Evolutionary conservation across 2,888 invertebrate genomes (phyloP).

Genomic region (Enchytraeus crypticus): DNA sequence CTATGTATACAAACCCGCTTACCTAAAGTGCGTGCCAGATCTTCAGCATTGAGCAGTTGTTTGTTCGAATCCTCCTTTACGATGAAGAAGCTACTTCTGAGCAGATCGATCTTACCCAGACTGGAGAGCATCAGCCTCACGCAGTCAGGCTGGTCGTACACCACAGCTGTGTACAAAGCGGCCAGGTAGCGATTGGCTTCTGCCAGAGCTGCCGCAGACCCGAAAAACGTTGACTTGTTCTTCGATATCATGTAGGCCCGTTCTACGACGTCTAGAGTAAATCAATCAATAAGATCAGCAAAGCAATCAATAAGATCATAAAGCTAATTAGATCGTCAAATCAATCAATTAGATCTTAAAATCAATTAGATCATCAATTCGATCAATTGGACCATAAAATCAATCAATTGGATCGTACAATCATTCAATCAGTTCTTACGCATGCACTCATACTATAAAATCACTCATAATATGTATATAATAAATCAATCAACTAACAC

Average conservation of each 20-base stretch:
- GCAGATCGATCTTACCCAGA: conserved; percentile 20
- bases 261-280: conserved; percentile 26
- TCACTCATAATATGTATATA: too few relatives aligned
- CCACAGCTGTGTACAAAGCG: conserved; percentile 25
- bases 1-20: too few relatives aligned
- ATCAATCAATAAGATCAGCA: neutral
- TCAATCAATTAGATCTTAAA: too few relatives aligned
- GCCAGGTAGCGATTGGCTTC: conserved; percentile 30
- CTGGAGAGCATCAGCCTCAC: conserved; percentile 21
- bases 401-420: too few relatives aligned
- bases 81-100: conserved; percentile 16
- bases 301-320: neutral
- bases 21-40: conserved; percentile 14
- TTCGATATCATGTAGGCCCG: conserved; percentile 28
- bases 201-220: conserved; percentile 19
- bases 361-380: too few relatives aligned
- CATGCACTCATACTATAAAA: too few relatives aligned
- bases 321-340: neutral
- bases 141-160: conserved; percentile 27
- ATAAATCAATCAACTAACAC: too few relatives aligned
- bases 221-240: conserved; percentile 27
- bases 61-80: neutral
- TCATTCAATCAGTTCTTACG: too few relatives aligned
- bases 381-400: too few relatives aligned
- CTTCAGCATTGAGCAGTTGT: conserved; percentile 9